Conservation (phyloP, 2,888 invertebrate genomes). For the Eupithecia pulchellata region DNA sequence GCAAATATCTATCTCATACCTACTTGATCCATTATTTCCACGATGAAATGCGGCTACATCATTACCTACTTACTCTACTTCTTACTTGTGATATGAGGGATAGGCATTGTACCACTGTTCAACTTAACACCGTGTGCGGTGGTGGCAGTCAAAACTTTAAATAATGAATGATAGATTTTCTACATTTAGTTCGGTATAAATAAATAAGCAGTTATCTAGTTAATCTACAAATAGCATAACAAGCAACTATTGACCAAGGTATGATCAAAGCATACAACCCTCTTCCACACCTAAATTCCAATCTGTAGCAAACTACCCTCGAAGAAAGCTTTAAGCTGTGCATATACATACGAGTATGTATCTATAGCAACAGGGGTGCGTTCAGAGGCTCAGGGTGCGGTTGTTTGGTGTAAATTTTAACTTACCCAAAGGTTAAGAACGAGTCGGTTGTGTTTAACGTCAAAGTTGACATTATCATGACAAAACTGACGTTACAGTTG, state of each 20-base stretch:
- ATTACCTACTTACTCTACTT: background rate
- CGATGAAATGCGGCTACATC: background rate
- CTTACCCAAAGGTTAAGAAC: too few species aligned
- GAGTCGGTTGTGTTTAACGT: too few species aligned
- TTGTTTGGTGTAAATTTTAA: too few species aligned
- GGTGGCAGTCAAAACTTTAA: background rate
- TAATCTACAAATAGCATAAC: too few species aligned
- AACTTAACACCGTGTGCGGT: background rate
- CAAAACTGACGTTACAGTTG: too few species aligned
- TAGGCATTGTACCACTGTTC: background rate
- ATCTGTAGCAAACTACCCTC: conserved; percentile 5
- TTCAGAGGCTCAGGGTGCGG: too few species aligned
- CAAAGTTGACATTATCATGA: too few species aligned
- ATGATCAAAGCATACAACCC: background rate
- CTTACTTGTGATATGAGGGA: background rate
- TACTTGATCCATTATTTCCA: background rate
- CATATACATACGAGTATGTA: too few species aligned
- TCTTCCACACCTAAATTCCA: background rate
- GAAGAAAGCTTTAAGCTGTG: background rate
- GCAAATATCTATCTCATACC: background rate
- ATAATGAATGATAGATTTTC: background rate
- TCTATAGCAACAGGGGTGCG: too few species aligned
- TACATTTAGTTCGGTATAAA: too few species aligned
- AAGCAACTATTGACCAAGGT: background rate
- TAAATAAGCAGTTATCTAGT: too few species aligned